Evolutionary conservation across 2,113 vertebrate species (phyloP).

Genomic region (Sardina pilchardus): DNA sequence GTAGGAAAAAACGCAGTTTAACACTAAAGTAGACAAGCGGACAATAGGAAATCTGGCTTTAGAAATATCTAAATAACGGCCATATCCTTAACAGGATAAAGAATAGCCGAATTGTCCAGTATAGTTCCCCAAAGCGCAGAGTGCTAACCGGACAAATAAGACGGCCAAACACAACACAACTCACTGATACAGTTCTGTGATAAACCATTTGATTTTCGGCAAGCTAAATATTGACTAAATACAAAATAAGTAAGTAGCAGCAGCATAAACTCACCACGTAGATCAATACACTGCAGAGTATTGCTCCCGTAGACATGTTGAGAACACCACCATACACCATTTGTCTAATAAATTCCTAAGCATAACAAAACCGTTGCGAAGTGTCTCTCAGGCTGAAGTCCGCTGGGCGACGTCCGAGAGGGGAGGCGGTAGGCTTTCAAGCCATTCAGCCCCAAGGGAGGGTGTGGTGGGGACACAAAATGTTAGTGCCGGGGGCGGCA

Average conservation of each 20-base stretch:
- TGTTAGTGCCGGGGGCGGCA: not conserved
- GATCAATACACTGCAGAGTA: slow-evolving; percentile 12
- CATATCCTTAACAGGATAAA: not conserved
- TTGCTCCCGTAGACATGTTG: slow-evolving; percentile 16
- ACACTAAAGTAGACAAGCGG: not conserved
- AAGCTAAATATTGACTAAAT: not conserved
- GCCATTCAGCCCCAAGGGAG: slow-evolving; percentile 2
- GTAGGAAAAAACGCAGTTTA: not conserved
- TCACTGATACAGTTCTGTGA: not conserved
- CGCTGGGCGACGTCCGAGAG: slow-evolving; percentile 28
- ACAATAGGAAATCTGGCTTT: not conserved
- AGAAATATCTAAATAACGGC: not conserved
- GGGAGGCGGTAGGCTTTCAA: not conserved
- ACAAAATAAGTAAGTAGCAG: not conserved
- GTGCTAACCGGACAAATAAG: not conserved
- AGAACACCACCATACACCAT: not conserved
- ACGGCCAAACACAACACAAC: not conserved
- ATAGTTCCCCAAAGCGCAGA: not conserved
- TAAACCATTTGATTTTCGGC: not conserved
- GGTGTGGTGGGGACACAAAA: slow-evolving; percentile 24
- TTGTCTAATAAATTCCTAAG: not conserved
- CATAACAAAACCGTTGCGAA: not conserved
- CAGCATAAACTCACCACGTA: slow-evolving; percentile 26
- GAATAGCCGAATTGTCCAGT: not conserved
- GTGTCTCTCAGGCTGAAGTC: slow-evolving; percentile 28